A percentile compares a stretch with the other conserved stretches of the same genome.
phyloP scores from a whole-genome alignment of 2,888 invertebrate species.

The Oeneis ivallda region DNA sequence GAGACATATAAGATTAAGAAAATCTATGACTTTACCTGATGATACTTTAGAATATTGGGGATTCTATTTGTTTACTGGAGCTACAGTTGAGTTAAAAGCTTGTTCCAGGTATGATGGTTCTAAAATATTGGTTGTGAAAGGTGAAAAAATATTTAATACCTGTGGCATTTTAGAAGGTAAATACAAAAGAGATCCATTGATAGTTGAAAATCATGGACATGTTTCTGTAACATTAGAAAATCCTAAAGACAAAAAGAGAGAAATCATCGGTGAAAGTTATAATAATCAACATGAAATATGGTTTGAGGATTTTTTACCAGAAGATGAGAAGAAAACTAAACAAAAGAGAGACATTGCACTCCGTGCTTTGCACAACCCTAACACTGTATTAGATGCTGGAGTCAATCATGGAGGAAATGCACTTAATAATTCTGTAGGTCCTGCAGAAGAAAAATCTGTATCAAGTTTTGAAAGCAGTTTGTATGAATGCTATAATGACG shows the following conservation, averaged over 20 bases:
- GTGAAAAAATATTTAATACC: constrained; percentile 87
- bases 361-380: constrained; percentile 67
- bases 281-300: constrained; percentile 21
- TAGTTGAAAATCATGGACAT: constrained; percentile 82
- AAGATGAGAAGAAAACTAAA: constrained; percentile 41
- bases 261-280: constrained; percentile 24
- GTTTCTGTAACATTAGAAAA: constrained; percentile 73
- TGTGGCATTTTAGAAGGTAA: constrained; percentile 88
- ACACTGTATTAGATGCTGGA: constrained; percentile 85
- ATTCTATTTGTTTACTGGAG: constrained; percentile 90
- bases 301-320: constrained; percentile 31
- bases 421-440: constrained; percentile 75
- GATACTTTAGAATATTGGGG: constrained; percentile 95
- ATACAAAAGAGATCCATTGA: constrained; percentile 83
- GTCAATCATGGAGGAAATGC: constrained; percentile 90
- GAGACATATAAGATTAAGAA: constrained; percentile 89
- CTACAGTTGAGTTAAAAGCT: constrained; percentile 88
- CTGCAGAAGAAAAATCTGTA: constrained; percentile 84
- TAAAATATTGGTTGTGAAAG: constrained; percentile 90
- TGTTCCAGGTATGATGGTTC: constrained; percentile 91
- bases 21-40: constrained; percentile 91
- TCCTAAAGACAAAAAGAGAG: constrained; percentile 49
- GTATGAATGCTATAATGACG: constrained; percentile 88
- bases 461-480: constrained; percentile 92
- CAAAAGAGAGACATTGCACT: constrained; percentile 59